Base-by-base conservation (phyloP, 2,797 vertebrate genomes). In the Sphenopsis melanotis region DNA sequence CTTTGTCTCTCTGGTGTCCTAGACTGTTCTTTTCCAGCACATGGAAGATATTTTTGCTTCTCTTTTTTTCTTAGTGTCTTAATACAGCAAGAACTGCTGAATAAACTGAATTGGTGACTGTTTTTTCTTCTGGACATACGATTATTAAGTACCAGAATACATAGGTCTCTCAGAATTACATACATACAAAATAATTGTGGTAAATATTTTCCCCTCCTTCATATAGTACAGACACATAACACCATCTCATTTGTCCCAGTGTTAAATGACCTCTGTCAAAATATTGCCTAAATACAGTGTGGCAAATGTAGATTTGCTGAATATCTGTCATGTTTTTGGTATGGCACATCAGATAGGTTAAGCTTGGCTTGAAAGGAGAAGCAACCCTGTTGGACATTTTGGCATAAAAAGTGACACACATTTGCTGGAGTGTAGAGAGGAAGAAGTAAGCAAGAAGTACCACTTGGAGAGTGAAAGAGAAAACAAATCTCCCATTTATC, bases 131-230 rank as follows among this genome's bases (percentile, higher is more conserved):
- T 96, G 94, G 78, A 66, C 86, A 56, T 49, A 82, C 0, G 9
- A 76, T 78, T 94, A 63, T 50, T 97, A 93, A 95, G 93, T 96
- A 85, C 88, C 46, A 94, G 77, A 94, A 96, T 65, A 64, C 36
- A 74, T 4, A 87, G 70, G 82, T 89, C 79, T 96, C 69, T 95
- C 83, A 94, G 78, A 95, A 95, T 94, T 88, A 89, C 55, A 30
- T 74, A 74, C 8, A 12, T 65, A 50, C 34, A 97, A 89, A 91
- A 92, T 82, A 96, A 94, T 9, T 5, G 15, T 65, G 18, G 19
- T 59, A 84, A 46, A 83, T 93, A 49, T 84, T 94, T 83, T 29
- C 24, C 18, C 53, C 34, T 90, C 16, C 87, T 87, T 91, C 74
- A 53, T 57, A 76, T 64, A 79, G 70, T 81, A 49, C 19, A 83